These are phyloP conservation scores for Penelope pileata DNA, from an alignment of 2,113 vertebrate species.

Conservation along the genomic window DNA sequence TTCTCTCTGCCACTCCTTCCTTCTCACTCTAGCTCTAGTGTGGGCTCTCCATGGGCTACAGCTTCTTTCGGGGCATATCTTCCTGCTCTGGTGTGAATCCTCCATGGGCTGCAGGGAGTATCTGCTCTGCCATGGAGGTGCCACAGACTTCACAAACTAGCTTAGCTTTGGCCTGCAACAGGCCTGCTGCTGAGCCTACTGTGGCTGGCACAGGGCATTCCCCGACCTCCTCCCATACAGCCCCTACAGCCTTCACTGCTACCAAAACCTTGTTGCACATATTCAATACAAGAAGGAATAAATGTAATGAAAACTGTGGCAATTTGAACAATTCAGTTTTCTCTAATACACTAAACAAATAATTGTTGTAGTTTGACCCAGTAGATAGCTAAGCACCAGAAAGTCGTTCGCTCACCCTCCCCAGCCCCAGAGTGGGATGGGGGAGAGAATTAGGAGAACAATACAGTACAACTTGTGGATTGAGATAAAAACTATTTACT, in stretches of 20 bases:
- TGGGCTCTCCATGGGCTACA: not conserved
- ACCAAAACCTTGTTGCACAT: not conserved
- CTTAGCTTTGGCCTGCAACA: not conserved
- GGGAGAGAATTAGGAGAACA: too few species aligned
- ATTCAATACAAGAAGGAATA: not conserved
- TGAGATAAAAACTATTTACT: too few species aligned
- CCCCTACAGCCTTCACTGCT: not conserved
- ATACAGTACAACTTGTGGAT: too few species aligned
- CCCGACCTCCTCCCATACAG: not conserved
- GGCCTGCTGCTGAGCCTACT: accelerated
- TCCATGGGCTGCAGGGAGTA: not conserved
- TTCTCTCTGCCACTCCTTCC: not conserved
- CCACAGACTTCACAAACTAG: not conserved
- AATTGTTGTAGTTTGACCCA: too few species aligned
- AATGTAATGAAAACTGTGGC: not conserved
- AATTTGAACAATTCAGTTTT: not conserved
- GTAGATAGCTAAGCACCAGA: too few species aligned
- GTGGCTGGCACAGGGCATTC: not conserved
- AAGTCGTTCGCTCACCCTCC: too few species aligned
- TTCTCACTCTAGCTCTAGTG: not conserved
- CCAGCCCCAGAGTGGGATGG: too few species aligned
- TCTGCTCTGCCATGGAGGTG: not conserved
- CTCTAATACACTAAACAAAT: not conserved
- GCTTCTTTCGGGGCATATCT: not conserved
- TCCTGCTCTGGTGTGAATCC: too few species aligned